phyloP scores from a whole-genome alignment of 2,888 invertebrate genomes.

The Baronia brevicornis region DNA sequence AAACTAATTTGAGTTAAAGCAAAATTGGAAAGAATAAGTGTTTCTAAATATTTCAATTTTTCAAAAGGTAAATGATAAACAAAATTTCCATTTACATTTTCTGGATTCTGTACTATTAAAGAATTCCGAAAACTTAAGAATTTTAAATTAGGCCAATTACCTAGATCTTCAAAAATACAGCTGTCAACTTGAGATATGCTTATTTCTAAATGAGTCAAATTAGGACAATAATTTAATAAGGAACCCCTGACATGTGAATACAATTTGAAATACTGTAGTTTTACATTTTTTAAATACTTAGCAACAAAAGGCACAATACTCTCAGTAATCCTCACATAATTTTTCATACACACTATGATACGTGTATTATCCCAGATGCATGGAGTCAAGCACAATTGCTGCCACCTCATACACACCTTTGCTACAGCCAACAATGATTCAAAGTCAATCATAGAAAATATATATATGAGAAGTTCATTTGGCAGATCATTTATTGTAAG shows the following conservation, averaged over 20 bases:
- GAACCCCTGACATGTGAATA: slow-evolving; percentile 69
- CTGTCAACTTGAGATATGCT: slow-evolving; percentile 73
- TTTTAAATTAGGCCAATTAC: slow-evolving; percentile 66
- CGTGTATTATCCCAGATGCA: slow-evolving; percentile 72
- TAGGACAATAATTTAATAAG: slow-evolving; percentile 67
- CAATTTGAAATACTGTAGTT: slow-evolving; percentile 72
- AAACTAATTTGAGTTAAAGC: slow-evolving; percentile 64
- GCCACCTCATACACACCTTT: slow-evolving; percentile 68
- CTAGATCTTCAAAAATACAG: slow-evolving; percentile 69
- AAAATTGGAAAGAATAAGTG: slow-evolving; percentile 66
- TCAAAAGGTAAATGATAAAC: slow-evolving; percentile 70
- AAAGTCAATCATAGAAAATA: slow-evolving; percentile 72
- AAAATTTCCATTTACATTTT: slow-evolving; percentile 65
- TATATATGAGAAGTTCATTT: slow-evolving; percentile 70
- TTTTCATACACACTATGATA: slow-evolving; percentile 71
- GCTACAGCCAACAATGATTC: slow-evolving; percentile 65
- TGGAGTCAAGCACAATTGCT: slow-evolving; percentile 64
- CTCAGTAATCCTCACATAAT: slow-evolving; percentile 67
- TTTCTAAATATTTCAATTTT: slow-evolving; percentile 58
- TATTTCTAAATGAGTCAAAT: slow-evolving; percentile 71
- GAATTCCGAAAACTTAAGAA: slow-evolving; percentile 72
- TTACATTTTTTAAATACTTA: slow-evolving; percentile 69
- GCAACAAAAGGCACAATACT: slow-evolving; percentile 71
- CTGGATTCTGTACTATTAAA: slow-evolving; percentile 61
- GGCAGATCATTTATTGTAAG: slow-evolving; percentile 69